Evolutionary conservation across 2,113 vertebrate genomes (phyloP).

Genomic region (Agelaius tricolor): DNA sequence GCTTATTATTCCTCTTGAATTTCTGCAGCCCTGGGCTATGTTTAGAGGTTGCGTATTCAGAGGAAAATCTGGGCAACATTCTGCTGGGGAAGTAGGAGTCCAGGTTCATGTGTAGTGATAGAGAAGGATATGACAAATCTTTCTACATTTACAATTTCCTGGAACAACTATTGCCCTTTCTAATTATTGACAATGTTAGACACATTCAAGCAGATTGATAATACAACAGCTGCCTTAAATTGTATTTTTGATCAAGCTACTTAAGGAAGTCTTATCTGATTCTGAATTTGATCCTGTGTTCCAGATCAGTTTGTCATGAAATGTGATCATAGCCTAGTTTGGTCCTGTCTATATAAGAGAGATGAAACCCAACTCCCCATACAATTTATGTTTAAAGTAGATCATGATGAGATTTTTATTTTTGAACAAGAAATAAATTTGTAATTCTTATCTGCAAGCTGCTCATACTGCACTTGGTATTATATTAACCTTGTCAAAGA

Average conservation of each 20-base stretch:
- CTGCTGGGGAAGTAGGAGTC: background rate
- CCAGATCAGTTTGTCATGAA: background rate
- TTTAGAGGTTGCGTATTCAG: background rate
- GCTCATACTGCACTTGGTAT: background rate
- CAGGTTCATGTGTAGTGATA: background rate
- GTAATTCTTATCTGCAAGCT: background rate
- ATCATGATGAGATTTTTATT: background rate
- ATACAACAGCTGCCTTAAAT: background rate
- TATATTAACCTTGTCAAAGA: background rate
- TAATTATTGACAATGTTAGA: background rate
- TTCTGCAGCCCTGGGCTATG: background rate
- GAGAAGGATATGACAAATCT: background rate
- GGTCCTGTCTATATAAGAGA: background rate
- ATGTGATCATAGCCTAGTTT: background rate
- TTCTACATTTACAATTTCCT: background rate
- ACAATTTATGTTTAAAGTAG: background rate
- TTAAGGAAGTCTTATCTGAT: background rate
- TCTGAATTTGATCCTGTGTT: background rate
- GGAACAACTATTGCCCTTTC: background rate
- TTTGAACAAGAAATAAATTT: background rate
- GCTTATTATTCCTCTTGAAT: background rate
- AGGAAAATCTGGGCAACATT: background rate
- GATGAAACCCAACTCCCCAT: background rate
- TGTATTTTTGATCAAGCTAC: background rate
- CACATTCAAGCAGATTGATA: background rate